Base-by-base conservation (phyloP, 2,113 vertebrate species). In the Isichthys henryi region DNA sequence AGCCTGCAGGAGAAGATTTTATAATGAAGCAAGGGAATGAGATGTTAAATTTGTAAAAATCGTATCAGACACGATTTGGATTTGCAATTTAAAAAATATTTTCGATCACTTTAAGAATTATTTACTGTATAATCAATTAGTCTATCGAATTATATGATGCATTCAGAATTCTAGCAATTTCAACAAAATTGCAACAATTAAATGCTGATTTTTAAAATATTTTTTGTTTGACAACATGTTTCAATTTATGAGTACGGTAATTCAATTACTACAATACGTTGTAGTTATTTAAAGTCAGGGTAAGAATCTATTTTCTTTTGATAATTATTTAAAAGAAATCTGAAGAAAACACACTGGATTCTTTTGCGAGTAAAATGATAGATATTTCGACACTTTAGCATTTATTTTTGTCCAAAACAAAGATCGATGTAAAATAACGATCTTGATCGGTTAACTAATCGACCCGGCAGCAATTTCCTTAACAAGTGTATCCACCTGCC, bases 401-500 rank as follows among this genome's bases (percentile, higher is more conserved):
- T 43, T 39, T 77, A 77, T 77, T 77, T 77, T 77, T 2, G 74
- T 80, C 35, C 35, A 43, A 6, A 80, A 80, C 31, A 39, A 39
- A 43, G 35, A 15, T 80, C 62, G 10, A 31, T 13, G 62, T 31
- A 70, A 80, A 80, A 15, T 80, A 43, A 80, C 35, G 17, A 7
- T 80, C 15, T 80, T 80, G 74, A 80, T 80, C 35, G 6, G 74
- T 19, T 17, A 15, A 39, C 31, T 43, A 80, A 43, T 19, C n/a
- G 62, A 31, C n/a, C 62, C n/a, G 74, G 17, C 74, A 80, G 35
- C 74, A 39, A 39, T 43, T 80, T 80, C 9, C n/a, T 86, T 86
- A 86, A 86, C 84, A 86, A 86, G 46, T 86, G 83, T 27, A 15
- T 58, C 92, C 93, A 94, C 93, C 94, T 94, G 94, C 91, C 74